phyloP scores from a whole-genome alignment of 2,888 invertebrate genomes.

The Andrena hattorfiana region DNA sequence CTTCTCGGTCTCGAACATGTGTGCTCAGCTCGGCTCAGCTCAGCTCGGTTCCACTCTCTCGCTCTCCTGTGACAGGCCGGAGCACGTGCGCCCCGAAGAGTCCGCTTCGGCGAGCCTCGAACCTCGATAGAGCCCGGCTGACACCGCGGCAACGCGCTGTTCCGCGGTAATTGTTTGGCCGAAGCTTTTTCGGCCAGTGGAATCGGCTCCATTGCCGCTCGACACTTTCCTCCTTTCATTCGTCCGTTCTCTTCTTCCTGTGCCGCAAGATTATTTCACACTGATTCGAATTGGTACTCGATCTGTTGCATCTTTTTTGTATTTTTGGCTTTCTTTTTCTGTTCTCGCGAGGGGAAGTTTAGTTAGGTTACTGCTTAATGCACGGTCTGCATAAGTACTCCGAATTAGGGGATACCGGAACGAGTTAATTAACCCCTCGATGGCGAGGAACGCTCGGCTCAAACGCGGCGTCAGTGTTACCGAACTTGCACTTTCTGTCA shows the following conservation, averaged over 20 bases:
- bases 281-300: background rate
- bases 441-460: too few species aligned
- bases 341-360: too few species aligned
- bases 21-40: slow-evolving; percentile 7
- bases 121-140: slow-evolving; percentile 19
- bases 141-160: slow-evolving; percentile 45
- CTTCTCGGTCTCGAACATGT: slow-evolving; percentile 47
- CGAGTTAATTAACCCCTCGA: too few species aligned
- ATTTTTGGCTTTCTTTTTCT: too few species aligned
- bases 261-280: slow-evolving; percentile 44
- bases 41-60: background rate
- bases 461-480: too few species aligned
- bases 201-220: slow-evolving; percentile 49
- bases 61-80: slow-evolving; percentile 17
- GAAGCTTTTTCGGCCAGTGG: slow-evolving; percentile 47
- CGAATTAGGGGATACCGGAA: too few species aligned
- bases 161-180: slow-evolving; percentile 58
- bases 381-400: too few species aligned
- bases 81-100: slow-evolving; percentile 49
- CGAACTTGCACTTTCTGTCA: too few species aligned
- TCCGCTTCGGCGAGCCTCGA: slow-evolving; percentile 50
- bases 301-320: too few species aligned
- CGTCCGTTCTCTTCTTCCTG: background rate
- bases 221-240: slow-evolving; percentile 38
- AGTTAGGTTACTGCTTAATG: too few species aligned